Percentiles rank a stretch among this genome's conserved stretches.
Conservation (phyloP, 2,113 vertebrate genomes). For the Monopterus albus region DNA sequence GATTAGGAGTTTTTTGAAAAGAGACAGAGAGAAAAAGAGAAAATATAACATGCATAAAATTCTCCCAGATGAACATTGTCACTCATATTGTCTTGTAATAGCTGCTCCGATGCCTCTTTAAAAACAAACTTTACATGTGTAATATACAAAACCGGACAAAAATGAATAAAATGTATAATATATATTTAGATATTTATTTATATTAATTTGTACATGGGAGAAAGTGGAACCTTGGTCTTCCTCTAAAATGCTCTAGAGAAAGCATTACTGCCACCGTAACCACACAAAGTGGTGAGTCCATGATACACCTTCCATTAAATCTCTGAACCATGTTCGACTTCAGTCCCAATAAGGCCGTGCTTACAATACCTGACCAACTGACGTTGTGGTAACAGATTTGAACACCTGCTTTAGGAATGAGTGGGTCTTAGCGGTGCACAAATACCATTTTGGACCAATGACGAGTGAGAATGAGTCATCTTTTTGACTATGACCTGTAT, state of each 20-base stretch:
- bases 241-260: conserved; percentile 59
- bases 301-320: conserved; percentile 42
- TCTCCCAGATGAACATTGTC: conserved; percentile 80
- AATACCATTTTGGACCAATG: conserved; percentile 23
- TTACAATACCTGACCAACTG: conserved; percentile 63
- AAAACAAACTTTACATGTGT: conserved; percentile 80
- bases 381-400: conserved; percentile 39
- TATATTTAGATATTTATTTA: conserved; percentile 81
- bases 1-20: conserved; percentile 41
- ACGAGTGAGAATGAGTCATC: not conserved
- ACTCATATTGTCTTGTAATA: conserved; percentile 80
- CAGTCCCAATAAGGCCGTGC: conserved; percentile 75
- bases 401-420: conserved; percentile 64
- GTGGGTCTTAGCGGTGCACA: conserved; percentile 33
- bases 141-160: conserved; percentile 84
- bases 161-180: conserved; percentile 82
- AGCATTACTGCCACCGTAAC: conserved; percentile 40
- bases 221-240: conserved; percentile 84
- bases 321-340: conserved; percentile 52
- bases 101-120: conserved; percentile 81
- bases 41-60: conserved; percentile 81
- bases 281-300: conserved; percentile 63
- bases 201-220: conserved; percentile 85
- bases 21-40: conserved; percentile 48
- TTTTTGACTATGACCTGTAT: not conserved